These are phyloP conservation scores for Egretta garzetta DNA, from an alignment of 2,113 vertebrate genomes.

Conservation along the genomic window DNA sequence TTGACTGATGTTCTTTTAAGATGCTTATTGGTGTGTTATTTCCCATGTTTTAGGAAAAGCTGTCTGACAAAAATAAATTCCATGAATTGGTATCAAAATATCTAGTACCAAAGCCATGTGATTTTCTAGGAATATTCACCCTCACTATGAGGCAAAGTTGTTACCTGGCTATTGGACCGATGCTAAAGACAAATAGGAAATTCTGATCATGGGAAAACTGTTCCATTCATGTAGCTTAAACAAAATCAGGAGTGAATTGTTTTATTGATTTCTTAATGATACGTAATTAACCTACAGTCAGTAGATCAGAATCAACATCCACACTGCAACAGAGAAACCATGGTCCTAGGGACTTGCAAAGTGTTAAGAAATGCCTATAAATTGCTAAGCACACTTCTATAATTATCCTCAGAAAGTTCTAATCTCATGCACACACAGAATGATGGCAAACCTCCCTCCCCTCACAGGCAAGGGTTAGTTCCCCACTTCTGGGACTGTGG, in stretches of 20 bases:
- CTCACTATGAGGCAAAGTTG: neutral
- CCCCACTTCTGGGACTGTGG: neutral
- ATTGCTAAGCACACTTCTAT: neutral
- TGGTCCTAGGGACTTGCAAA: neutral
- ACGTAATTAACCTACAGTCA: neutral
- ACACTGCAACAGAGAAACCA: neutral
- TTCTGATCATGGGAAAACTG: neutral
- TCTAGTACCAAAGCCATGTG: neutral
- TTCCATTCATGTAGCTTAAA: neutral
- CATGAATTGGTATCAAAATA: neutral
- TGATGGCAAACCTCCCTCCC: neutral
- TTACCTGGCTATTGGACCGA: neutral
- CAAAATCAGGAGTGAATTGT: neutral
- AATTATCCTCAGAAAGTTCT: neutral
- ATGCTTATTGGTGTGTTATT: neutral
- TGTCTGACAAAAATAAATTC: neutral
- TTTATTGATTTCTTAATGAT: neutral
- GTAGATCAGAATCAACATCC: neutral
- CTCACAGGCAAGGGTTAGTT: neutral
- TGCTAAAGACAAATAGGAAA: neutral
- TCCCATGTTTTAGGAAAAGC: neutral
- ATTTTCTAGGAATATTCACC: neutral
- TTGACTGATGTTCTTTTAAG: neutral
- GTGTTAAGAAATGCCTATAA: neutral
- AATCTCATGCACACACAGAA: accelerated